Evolutionary conservation across 2,888 invertebrate species (phyloP).

Genomic region (Epirrita christyi): DNA sequence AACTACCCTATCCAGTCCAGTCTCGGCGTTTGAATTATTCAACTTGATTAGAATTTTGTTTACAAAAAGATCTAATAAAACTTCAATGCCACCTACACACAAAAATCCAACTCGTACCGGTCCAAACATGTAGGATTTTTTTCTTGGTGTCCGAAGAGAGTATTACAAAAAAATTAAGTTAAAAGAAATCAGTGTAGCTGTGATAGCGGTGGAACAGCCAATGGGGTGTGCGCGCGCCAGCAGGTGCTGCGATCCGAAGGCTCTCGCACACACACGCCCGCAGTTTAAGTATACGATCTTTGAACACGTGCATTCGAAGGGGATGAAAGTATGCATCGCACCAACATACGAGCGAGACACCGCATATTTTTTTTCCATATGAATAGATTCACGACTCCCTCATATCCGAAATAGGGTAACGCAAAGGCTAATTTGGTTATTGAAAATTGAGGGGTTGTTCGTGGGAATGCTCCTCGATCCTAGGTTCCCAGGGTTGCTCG

Average conservation of each 20-base stretch:
- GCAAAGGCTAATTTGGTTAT: constrained; percentile 86
- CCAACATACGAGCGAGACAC: constrained; percentile 59
- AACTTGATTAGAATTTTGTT: constrained; percentile 74
- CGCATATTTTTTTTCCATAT: constrained; percentile 77
- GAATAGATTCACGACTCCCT: constrained; percentile 85
- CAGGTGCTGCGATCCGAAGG: constrained; percentile 76
- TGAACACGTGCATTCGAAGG: constrained; percentile 85
- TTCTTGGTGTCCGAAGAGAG: constrained; percentile 78
- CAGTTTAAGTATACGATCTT: constrained; percentile 74
- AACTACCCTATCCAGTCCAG: constrained; percentile 48
- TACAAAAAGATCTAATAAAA: constrained; percentile 72
- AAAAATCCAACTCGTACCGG: constrained; percentile 76
- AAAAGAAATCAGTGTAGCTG: constrained; percentile 84
- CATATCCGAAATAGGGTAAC: constrained; percentile 85
- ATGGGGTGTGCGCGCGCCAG: constrained; percentile 77
- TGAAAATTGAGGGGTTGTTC: constrained; percentile 86
- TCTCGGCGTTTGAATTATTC: constrained; percentile 57
- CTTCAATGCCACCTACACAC: constrained; percentile 81
- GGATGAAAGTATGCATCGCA: constrained; percentile 68
- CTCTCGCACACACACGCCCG: constrained; percentile 71
- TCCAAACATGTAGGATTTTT: constrained; percentile 81
- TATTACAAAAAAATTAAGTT: constrained; percentile 77
- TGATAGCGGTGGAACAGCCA: constrained; percentile 76
- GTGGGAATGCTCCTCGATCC: constrained; percentile 87
- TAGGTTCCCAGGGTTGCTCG: constrained; percentile 87